Evolutionary conservation across 2,888 invertebrate genomes (phyloP), one percentile per base, ranked within the genome.

Genomic region (Masnerella sp.): DNA sequence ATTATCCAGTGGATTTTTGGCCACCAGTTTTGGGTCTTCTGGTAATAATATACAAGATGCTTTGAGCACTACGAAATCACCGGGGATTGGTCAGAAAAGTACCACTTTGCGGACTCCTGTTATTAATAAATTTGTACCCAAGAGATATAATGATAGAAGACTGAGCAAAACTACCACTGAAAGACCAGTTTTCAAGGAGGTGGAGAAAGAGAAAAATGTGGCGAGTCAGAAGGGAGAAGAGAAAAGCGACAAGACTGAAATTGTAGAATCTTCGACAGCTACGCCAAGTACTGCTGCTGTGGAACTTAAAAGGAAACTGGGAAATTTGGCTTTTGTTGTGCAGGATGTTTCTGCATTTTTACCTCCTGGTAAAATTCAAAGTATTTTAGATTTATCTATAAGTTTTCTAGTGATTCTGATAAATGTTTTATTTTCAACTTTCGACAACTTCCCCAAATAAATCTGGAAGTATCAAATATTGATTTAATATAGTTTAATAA

Each of bases 1-100:
- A 83, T 86, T 96, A 18, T 95, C 94, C 0, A 94, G 93, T 80
- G 93, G 93, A 56, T 91, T 95, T 47, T 88, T 95, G 17, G 91
- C 92, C 2, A 93, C 93, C 49, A 93, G 93, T 52, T 91, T 94
- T 78, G 90, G 93, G 69, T 91, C 91, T 49, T 90, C 91, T 22
- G 92, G 91, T 51, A 92, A 93, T 85, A 92, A 84, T 8, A 77
- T 86, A n/a, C 87, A 86, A 32, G 74, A 88, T 14, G 87, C 93
- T 83, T 91, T 91, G 32, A 88, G 91, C 11, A 15, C 45, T 3
- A 90, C 92, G 40, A 91, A 91, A n/a, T 91, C 91, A 84, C 85
- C 84, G 11, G 87, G 90, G 72, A 90, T 89, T 9, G 85, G 90
- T 14, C 89, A 90, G 74, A 91, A 89, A 69, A 88, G 88, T 28